A percentile compares a stretch with the other conserved stretches of the same genome.
Evolutionary conservation across 92 coral and sea anemone genomes (phyloP).

Genomic region (Palythoa heliodiscus): DNA sequence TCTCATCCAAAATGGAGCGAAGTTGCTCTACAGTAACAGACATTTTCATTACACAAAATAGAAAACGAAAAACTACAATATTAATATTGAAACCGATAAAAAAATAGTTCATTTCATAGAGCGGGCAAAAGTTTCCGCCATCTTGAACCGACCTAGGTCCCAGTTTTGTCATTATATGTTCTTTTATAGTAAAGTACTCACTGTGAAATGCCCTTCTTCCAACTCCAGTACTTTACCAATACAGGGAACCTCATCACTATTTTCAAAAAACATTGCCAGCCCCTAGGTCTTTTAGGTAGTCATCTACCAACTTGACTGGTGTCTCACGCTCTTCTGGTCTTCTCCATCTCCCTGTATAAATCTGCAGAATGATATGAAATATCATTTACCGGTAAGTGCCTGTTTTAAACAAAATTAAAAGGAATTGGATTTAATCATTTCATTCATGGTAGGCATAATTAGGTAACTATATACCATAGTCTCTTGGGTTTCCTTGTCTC

Average conservation of each 20-base stretch:
- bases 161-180: constrained; percentile 53
- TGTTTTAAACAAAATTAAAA: not conserved
- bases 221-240: constrained; percentile 54
- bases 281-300: no score
- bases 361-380: no score
- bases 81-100: no score
- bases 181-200: constrained; percentile 68
- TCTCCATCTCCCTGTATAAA: no score
- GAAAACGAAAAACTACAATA: no score
- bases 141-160: no score
- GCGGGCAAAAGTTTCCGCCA: no score
- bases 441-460: not conserved
- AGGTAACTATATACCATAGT: not conserved
- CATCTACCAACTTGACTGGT: no score
- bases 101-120: no score
- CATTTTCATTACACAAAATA: not conserved
- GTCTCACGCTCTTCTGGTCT: no score
- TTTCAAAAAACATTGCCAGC: not conserved
- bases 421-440: not conserved
- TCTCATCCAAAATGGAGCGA: not conserved
- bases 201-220: constrained; percentile 34
- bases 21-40: not conserved
- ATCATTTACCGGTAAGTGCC: not conserved
- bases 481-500: constrained; percentile 38
- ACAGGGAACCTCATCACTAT: constrained; percentile 45